phyloP scores from a whole-genome alignment of 2,888 invertebrate genomes.

The Cataglyphis altisquamis region DNA sequence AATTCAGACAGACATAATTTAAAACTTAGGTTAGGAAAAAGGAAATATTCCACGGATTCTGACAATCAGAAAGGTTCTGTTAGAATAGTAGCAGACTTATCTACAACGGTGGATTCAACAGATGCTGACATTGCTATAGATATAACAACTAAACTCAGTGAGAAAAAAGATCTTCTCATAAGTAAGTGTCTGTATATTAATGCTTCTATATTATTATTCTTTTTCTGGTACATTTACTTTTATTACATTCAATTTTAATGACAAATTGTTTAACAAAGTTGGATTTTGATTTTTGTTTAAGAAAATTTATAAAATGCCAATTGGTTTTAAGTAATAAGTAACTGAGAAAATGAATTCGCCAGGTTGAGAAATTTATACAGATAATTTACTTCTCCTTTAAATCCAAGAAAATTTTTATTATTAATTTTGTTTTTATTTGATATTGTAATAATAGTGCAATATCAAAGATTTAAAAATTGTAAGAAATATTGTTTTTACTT shows the following conservation, averaged over 20 bases:
- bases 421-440: background rate
- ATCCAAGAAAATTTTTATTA: background rate
- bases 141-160: constrained; percentile 91
- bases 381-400: background rate
- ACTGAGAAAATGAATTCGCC: background rate
- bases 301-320: background rate
- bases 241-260: constrained; percentile 9
- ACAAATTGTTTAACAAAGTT: constrained; percentile 10
- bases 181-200: constrained; percentile 87
- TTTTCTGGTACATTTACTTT: background rate
- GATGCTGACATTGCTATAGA: constrained; percentile 90
- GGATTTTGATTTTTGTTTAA: constrained; percentile 7
- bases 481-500: background rate
- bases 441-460: background rate
- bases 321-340: background rate
- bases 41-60: constrained; percentile 86
- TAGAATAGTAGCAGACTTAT: constrained; percentile 88
- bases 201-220: background rate
- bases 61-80: constrained; percentile 88
- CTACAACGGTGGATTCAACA: constrained; percentile 87
- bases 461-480: background rate
- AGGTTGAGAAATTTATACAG: background rate
- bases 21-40: constrained; percentile 88
- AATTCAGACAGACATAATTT: constrained; percentile 88
- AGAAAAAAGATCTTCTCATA: constrained; percentile 91